Conservation (phyloP, 2,888 invertebrate genomes). For the Sinelater perroti region DNA sequence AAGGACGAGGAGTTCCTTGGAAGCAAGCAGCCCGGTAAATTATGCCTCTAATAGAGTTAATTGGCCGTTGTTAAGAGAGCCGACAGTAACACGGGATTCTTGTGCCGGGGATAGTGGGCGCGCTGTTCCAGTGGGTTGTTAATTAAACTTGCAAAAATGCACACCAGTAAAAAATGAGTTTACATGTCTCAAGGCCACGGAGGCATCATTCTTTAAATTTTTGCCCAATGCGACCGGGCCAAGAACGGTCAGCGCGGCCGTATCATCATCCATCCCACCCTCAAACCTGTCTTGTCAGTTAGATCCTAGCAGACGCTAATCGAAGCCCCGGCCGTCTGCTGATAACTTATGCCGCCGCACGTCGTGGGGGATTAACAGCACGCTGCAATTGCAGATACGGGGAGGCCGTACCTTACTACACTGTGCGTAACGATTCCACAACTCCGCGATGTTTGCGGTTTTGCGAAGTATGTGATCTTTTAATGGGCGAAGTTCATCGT, state of each 20-base stretch:
- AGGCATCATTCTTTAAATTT: constrained; percentile 31
- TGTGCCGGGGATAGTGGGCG: constrained; percentile 6
- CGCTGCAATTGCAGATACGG: not conserved
- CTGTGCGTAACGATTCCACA: no score
- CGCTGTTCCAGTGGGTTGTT: constrained; percentile 16
- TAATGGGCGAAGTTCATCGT: constrained; percentile 13
- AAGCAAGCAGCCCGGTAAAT: no score
- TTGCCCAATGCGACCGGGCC: constrained; percentile 12
- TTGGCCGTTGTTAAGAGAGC: no score
- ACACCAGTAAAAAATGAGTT: constrained; percentile 27
- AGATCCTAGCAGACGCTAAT: constrained; percentile 15
- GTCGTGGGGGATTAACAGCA: not conserved
- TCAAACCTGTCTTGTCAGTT: constrained; percentile 27
- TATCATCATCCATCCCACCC: constrained; percentile 12
- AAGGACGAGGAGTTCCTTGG: no score
- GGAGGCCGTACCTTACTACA: no score
- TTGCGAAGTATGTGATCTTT: constrained; percentile 9
- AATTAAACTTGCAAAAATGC: constrained; percentile 26
- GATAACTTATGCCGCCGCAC: constrained; percentile 5
- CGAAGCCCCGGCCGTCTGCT: constrained; percentile 8
- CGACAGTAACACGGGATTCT: no score
- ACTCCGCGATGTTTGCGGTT: constrained; percentile 1
- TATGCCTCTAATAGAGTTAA: no score
- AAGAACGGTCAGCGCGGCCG: constrained; percentile 21
- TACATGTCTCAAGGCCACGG: constrained; percentile 33